phyloP scores from a whole-genome alignment of 2,888 invertebrate species.

The Ormyrus pomaceus region DNA sequence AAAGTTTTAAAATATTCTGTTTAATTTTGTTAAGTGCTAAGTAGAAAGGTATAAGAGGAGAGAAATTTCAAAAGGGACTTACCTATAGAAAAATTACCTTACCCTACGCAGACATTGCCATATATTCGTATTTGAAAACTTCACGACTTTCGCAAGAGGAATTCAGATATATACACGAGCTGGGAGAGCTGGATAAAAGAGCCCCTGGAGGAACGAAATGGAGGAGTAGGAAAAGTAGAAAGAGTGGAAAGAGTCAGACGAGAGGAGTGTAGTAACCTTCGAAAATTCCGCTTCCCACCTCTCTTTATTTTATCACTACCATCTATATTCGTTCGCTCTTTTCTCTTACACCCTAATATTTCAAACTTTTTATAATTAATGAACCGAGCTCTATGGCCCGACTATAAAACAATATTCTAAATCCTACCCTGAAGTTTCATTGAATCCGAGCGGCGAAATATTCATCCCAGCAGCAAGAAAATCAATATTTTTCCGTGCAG shows the following conservation, averaged over 20 bases:
- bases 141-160: conserved; percentile 34
- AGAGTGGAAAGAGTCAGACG: conserved; percentile 23
- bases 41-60: background rate
- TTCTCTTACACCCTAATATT: background rate
- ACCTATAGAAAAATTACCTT: conserved; percentile 9
- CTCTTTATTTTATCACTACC: conserved; percentile 21
- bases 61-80: background rate
- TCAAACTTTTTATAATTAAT: too few species aligned
- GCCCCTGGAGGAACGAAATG: conserved; percentile 40
- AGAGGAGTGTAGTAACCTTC: conserved; percentile 28
- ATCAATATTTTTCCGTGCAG: too few species aligned
- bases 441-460: too few species aligned
- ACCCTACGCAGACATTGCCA: conserved; percentile 18
- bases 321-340: background rate
- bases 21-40: too few species aligned
- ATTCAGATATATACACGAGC: conserved; percentile 33
- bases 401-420: too few species aligned
- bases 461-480: too few species aligned
- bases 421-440: too few species aligned
- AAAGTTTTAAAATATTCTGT: background rate
- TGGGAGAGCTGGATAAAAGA: conserved; percentile 31
- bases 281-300: conserved; percentile 24
- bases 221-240: conserved; percentile 42
- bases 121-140: conserved; percentile 40
- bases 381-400: too few species aligned